Base-by-base conservation (phyloP, 2,797 vertebrate species). In the Pteronotus mesoamericanus region DNA sequence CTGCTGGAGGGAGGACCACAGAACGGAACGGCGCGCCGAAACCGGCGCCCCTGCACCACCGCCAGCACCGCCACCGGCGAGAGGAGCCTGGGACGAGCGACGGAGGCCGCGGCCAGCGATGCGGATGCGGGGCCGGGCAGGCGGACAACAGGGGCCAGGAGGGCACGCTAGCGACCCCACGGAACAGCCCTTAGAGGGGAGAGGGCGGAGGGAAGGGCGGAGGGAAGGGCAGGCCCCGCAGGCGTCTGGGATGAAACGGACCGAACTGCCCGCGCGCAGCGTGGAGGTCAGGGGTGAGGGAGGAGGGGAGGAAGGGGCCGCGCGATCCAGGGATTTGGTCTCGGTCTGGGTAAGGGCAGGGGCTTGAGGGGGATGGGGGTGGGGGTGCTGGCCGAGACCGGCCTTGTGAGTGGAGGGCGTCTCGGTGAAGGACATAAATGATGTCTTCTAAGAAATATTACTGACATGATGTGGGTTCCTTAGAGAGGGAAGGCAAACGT, bases 381-480 rank as follows among this genome's bases (percentile, higher is more conserved):
- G 24, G 51, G 72, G 59, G 66, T 16, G 34, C 48, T 91, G 42
- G 57, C 61, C 22, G 77, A 71, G 77, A 42, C 48, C 55, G 22
- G 57, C 4, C 12, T 84, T 34, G 51, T 15, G 79, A 7, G 34
- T 34, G 42, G 22, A n/a, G 21, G 42, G 19, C 64, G 7, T 7
- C 55, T 72, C 79, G 44, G 84, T 71, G 42, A 85, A 69, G 14
- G 42, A 83, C 88, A 46, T 46, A 69, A 55, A 80, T 79, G 24
- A 19, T 7, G 29, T 53, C 3, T 80, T 37, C 21, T 8, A 57
- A 68, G 57, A 87, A 34, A 77, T 37, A 8, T 55, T 34, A 61
- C 7, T 93, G 14, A 69, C 75, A 18, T 61, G n/a, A 21, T n/a
- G 39, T 61, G 32, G 42, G 75, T 94, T 86, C 19, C 42, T 5